phyloP scores from a whole-genome alignment of 2,797 vertebrate genomes.

The Babyrousa celebensis region DNA sequence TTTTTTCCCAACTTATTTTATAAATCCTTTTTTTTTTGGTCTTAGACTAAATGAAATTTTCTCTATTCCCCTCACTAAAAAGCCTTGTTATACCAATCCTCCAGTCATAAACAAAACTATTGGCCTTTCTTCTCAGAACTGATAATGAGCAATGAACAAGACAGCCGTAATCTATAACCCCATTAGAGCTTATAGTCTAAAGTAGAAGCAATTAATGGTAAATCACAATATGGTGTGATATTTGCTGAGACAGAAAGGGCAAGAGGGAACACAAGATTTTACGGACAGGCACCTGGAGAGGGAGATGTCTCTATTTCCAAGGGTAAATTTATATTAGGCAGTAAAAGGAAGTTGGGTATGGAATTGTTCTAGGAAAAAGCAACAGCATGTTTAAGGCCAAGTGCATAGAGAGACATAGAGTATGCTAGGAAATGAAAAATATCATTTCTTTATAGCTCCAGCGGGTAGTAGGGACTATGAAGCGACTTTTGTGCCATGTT shows the following conservation, averaged over 20 bases:
- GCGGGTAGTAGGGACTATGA: background rate
- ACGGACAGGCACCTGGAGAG: background rate
- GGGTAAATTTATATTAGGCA: background rate
- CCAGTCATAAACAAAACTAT: background rate
- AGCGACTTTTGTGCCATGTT: background rate
- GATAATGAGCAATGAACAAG: background rate
- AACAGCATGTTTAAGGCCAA: background rate
- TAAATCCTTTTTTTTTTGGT: conserved; percentile 16
- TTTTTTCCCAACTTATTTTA: background rate
- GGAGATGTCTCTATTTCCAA: background rate
- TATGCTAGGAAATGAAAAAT: background rate
- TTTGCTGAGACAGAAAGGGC: background rate
- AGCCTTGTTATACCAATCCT: background rate
- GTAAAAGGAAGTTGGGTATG: background rate
- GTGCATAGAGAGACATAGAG: background rate
- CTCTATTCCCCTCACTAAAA: conserved; percentile 20
- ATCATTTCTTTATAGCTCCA: background rate
- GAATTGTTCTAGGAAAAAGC: background rate
- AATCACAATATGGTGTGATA: background rate
- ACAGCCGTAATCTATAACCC: background rate
- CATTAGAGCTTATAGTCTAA: background rate
- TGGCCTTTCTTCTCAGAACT: background rate
- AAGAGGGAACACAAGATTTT: background rate
- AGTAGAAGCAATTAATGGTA: background rate
- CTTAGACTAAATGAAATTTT: background rate